Evolutionary conservation across 2,888 invertebrate genomes (phyloP).

Genomic region (Coleophora deauratella): DNA sequence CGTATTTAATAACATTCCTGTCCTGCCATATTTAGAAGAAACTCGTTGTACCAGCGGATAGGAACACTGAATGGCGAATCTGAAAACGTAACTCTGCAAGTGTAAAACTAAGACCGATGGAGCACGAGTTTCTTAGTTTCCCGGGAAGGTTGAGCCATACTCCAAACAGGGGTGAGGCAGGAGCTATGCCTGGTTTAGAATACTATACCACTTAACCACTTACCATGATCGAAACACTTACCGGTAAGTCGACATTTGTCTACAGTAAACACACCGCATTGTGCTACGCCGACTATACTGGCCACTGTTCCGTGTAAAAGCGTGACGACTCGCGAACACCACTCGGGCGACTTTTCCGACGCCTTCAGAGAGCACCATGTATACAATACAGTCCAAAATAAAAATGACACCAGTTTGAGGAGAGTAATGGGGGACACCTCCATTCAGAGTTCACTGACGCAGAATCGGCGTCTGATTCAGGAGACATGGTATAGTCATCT

Average conservation of each 20-base stretch:
- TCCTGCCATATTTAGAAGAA: too few relatives aligned
- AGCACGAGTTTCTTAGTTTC: too few relatives aligned
- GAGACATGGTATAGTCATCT: not conserved
- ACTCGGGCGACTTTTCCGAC: constrained; percentile 39
- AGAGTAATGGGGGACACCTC: constrained; percentile 35
- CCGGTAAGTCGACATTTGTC: constrained; percentile 28
- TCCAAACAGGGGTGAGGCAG: too few relatives aligned
- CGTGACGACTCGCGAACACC: constrained; percentile 47
- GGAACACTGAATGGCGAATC: too few relatives aligned
- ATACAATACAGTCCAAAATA: constrained; percentile 49
- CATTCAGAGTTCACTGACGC: constrained; percentile 25
- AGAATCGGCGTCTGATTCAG: not conserved
- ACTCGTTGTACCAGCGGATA: too few relatives aligned
- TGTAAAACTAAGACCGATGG: too few relatives aligned
- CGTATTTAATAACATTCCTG: too few relatives aligned
- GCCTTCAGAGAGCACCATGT: constrained; percentile 23
- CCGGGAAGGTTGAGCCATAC: too few relatives aligned
- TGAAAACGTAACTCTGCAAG: too few relatives aligned
- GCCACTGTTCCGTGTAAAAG: constrained; percentile 51
- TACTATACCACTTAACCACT: too few relatives aligned
- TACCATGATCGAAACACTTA: not conserved
- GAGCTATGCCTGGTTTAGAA: too few relatives aligned
- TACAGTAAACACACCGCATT: constrained; percentile 36
- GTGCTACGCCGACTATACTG: constrained; percentile 35
- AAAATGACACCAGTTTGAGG: constrained; percentile 43